A percentile compares a stretch with the other conserved stretches of the same genome.
These are phyloP conservation scores for Nasonia longicornis DNA, from an alignment of 1,140 invertebrate genomes.

Conservation along the genomic window DNA sequence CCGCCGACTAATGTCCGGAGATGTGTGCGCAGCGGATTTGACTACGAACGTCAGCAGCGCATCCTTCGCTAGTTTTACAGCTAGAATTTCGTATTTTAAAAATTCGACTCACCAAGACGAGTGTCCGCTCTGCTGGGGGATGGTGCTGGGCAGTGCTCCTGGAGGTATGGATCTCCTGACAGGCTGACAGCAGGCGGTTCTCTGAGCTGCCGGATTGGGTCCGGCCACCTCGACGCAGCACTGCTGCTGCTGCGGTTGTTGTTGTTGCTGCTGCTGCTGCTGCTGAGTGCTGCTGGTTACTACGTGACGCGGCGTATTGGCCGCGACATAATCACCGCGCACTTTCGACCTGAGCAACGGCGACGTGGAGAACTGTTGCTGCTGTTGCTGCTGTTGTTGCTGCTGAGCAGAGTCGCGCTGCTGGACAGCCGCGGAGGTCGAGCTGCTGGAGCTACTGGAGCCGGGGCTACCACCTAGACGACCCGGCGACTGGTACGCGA, in stretches of 20 bases:
- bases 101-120: slow-evolving; percentile 74
- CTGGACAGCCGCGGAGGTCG: slow-evolving; percentile 56
- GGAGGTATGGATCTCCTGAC: slow-evolving; percentile 67
- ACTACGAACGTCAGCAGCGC: neutral
- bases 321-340: slow-evolving; percentile 62
- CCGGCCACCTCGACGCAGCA: slow-evolving; percentile 47
- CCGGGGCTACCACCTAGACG: slow-evolving; percentile 68
- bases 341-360: slow-evolving; percentile 69
- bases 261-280: slow-evolving; percentile 41
- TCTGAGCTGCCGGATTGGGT: slow-evolving; percentile 6
- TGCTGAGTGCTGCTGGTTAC: neutral
- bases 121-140: slow-evolving; percentile 67
- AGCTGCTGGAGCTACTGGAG: slow-evolving; percentile 68
- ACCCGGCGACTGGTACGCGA: slow-evolving; percentile 63
- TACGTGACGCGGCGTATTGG: slow-evolving; percentile 23
- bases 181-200: slow-evolving; percentile 68
- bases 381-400: slow-evolving; percentile 39
- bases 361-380: slow-evolving; percentile 62
- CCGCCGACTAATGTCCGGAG: slow-evolving; percentile 6
- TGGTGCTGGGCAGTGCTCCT: slow-evolving; percentile 68
- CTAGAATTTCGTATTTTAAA: too few species aligned
- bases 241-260: slow-evolving; percentile 57
- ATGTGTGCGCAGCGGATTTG: neutral
- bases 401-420: slow-evolving; percentile 57
- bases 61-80: too few species aligned